Conservation (phyloP, 2,888 invertebrate genomes). For the Chamaedrilus cognettii region DNA sequence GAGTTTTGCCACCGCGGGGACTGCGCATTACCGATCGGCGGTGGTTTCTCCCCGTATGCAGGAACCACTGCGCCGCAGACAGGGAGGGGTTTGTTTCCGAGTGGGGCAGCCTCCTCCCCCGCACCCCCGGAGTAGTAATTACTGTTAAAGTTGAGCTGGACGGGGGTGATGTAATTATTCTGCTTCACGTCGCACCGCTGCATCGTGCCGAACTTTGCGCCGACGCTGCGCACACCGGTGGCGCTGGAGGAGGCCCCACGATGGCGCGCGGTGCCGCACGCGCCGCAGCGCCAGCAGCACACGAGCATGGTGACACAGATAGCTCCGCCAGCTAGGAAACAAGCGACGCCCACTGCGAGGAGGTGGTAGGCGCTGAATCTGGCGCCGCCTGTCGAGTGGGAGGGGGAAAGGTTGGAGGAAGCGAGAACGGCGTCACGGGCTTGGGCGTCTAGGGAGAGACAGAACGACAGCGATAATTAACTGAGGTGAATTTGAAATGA, state of each 20-base stretch:
- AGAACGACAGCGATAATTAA: too few relatives aligned
- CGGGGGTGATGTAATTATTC: conserved; percentile 15
- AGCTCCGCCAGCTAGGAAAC: conserved; percentile 12
- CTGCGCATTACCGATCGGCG: background rate
- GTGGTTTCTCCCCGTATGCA: too few relatives aligned
- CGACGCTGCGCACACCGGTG: background rate
- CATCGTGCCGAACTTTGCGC: conserved; percentile 2
- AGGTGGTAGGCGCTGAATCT: conserved; percentile 8
- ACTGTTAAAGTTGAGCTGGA: conserved; percentile 4
- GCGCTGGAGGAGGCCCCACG: background rate
- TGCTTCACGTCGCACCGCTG: conserved; percentile 8
- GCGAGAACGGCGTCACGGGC: background rate
- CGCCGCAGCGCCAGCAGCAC: conserved; percentile 8
- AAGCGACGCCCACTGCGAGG: conserved; percentile 5
- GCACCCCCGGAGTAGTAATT: background rate
- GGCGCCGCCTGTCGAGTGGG: background rate
- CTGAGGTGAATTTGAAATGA: too few relatives aligned
- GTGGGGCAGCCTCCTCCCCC: background rate
- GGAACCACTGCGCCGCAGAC: too few relatives aligned
- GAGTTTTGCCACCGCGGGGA: background rate
- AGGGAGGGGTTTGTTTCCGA: background rate
- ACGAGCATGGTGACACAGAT: background rate
- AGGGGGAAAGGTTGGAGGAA: too few relatives aligned
- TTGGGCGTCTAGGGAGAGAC: too few relatives aligned
- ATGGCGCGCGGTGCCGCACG: background rate